A percentile compares a stretch with the other conserved stretches of the same genome.
Conservation (phyloP, 2,113 vertebrate species). For the Tupaia chinensis region DNA sequence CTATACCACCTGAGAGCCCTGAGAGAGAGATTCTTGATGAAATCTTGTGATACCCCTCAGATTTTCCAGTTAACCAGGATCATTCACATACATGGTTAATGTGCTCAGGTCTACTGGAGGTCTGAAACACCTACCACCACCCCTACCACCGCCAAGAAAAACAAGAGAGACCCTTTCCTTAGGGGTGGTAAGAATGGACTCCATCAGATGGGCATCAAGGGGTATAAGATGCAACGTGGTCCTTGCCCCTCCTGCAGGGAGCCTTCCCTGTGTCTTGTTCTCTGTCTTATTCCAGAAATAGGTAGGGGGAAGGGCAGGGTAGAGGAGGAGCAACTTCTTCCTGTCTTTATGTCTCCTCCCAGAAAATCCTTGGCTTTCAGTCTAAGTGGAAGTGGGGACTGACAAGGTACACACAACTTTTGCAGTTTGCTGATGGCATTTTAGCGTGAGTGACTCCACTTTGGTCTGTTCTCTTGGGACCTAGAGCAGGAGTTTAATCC, state of each 20-base stretch:
- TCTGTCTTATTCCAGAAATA: neutral
- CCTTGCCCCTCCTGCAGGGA: neutral
- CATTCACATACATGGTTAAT: too few relatives aligned
- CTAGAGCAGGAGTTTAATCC: too few relatives aligned
- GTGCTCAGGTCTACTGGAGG: too few relatives aligned
- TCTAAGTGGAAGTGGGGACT: neutral
- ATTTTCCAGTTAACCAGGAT: too few relatives aligned
- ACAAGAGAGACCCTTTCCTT: neutral
- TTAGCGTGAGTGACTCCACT: neutral
- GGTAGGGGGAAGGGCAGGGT: neutral
- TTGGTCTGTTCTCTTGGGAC: too few relatives aligned
- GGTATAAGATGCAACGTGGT: neutral
- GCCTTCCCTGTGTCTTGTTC: neutral
- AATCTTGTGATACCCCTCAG: too few relatives aligned
- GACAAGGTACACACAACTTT: neutral
- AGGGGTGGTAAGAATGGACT: neutral
- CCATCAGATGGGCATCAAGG: neutral
- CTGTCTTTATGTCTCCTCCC: neutral
- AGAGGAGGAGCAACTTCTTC: neutral
- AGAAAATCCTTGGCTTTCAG: neutral
- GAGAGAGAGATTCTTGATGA: too few relatives aligned
- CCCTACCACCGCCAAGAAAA: neutral
- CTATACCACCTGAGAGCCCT: too few relatives aligned
- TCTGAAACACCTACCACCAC: too few relatives aligned
- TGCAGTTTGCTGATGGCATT: constrained; percentile 15